Base-by-base conservation (phyloP, 2,797 vertebrate species). In the Alectoris magna region DNA sequence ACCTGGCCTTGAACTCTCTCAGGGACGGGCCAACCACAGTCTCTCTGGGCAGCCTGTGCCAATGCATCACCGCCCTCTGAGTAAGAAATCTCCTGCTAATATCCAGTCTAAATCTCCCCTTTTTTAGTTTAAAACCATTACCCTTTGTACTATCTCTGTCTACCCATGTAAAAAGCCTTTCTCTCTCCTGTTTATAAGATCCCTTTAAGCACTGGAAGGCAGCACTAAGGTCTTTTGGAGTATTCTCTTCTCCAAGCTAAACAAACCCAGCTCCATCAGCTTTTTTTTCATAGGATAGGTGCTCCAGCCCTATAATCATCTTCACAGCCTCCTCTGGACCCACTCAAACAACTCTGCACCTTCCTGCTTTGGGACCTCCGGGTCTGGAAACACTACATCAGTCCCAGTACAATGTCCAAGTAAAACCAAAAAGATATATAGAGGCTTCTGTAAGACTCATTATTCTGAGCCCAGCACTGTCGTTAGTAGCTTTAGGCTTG, bases 381-480 rank as follows among this genome's bases (percentile, higher is more conserved):
- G 53, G 11, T 18, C 53, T 56, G 31, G 53, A 56, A 17, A 31
- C 53, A n/a, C 11, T 56, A 56, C 18, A 19, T 19, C 29, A n/a
- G 18, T n/a, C 18, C 29, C 18, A n/a, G 29, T 56, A 56, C 18
- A 49, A 14, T 13, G 3, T 14, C 0, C 0, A 48, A 38, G 51
- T 21, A 43, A 18, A 13, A 4, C 38, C 69, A 46, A 84, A 24
- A 26, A 24, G 44, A 29, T 21, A 31, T 23, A 46, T 9, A 63
- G 4, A 18, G 18, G 44, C 36, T 73, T 27, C 14, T 36, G 29
- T 63, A 27, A 73, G 26, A 51, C 7, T 22, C 7, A 1, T 2
- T 13, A 12, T 41, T 87, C 44, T 66, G 29, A 81, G 34, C 6
- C 24, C 56, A n/a, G 34, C 38, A 38, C 51, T 46, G 8, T 63